phyloP scores from a whole-genome alignment of 2,888 invertebrate genomes.

The Schrankia costaestrigalis region DNA sequence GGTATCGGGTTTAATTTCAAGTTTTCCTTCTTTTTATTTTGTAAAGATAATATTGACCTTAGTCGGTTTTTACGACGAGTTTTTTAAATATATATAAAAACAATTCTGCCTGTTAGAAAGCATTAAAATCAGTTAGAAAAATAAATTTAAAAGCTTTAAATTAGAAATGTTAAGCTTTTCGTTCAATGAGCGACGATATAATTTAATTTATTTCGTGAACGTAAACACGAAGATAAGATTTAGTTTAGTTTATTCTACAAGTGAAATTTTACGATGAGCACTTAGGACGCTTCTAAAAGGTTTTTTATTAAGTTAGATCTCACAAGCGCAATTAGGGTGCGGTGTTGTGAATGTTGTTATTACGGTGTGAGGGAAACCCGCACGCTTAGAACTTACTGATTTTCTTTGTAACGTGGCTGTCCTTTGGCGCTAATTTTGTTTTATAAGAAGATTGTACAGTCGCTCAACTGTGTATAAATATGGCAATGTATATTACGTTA shows the following conservation, averaged over 20 bases:
- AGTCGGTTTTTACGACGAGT: no score
- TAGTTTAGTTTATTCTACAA: constrained; percentile 14
- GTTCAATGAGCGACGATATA: constrained; percentile 10
- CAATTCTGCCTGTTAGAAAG: no score
- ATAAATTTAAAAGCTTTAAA: no score
- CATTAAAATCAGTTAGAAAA: no score
- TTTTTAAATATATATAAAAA: no score
- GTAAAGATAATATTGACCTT: no score
- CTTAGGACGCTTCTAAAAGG: constrained; percentile 26
- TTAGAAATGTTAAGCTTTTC: no score
- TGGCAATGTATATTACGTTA: no score
- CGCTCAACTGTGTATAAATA: background rate
- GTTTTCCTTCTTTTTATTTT: no score
- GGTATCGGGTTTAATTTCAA: no score
- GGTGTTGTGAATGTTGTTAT: background rate
- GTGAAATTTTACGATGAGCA: constrained; percentile 17
- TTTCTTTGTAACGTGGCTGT: background rate
- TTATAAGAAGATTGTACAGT: background rate
- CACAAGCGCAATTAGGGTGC: constrained; percentile 11
- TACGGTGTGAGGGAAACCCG: no score
- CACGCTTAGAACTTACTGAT: no score
- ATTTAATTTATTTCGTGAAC: constrained; percentile 19
- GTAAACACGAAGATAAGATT: constrained; percentile 6
- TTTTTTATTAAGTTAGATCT: constrained; percentile 26
- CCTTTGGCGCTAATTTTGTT: constrained; percentile 2